These are phyloP conservation scores for Garra rufa DNA, from an alignment of 2,113 vertebrate species.

Conservation along the genomic window DNA sequence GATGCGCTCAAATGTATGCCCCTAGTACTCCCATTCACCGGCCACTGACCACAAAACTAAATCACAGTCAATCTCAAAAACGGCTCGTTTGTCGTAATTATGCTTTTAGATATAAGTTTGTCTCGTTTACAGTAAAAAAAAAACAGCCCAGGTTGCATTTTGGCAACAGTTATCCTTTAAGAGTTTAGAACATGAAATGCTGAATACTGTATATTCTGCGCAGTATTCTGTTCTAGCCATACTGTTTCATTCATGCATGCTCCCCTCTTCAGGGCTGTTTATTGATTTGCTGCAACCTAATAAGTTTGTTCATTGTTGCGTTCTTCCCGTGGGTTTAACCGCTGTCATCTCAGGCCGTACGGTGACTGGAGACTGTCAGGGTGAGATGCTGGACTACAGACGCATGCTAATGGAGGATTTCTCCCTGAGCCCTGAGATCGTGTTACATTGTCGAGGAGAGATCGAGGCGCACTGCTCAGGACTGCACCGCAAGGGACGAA, in stretches of 20 bases:
- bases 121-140: no score
- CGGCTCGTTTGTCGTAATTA: no score
- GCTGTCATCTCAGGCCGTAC: slow-evolving; percentile 75
- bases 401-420: slow-evolving; percentile 93
- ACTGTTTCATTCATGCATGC: neutral
- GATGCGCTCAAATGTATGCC: no score
- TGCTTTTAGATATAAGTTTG: no score
- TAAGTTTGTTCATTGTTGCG: neutral
- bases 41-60: no score
- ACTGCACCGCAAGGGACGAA: slow-evolving; percentile 86
- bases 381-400: slow-evolving; percentile 89
- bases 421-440: slow-evolving; percentile 87
- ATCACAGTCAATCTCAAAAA: no score
- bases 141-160: no score
- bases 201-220: neutral
- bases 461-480: slow-evolving; percentile 88
- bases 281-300: slow-evolving; percentile 18
- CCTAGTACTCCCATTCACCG: no score
- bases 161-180: no score
- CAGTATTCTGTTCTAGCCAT: neutral
- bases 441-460: slow-evolving; percentile 87
- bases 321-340: neutral
- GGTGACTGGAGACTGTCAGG: slow-evolving; percentile 89
- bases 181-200: neutral
- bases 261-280: neutral